Conservation (phyloP, 1,140 invertebrate species). For the Acromyrmex heyeri region DNA sequence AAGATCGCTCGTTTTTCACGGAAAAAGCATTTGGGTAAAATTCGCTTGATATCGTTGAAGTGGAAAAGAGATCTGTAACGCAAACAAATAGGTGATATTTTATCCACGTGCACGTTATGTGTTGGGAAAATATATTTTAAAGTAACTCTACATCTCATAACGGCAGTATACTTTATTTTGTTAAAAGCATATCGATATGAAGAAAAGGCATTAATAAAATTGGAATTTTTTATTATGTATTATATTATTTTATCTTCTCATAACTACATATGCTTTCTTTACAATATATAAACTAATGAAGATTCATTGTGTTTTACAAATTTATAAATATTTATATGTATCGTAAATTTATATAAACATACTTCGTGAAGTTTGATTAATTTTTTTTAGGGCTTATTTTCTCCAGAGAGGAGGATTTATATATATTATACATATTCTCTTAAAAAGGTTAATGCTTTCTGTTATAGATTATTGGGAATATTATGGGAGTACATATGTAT, state of each 20-base stretch:
- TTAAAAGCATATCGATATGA: neutral
- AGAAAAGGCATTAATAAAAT: neutral
- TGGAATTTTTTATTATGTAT: neutral
- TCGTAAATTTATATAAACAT: too few relatives aligned
- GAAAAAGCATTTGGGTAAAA: constrained; percentile 42
- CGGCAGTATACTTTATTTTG: neutral
- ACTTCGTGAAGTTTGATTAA: neutral
- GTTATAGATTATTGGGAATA: constrained; percentile 19
- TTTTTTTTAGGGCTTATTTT: constrained; percentile 2
- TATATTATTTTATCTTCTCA: neutral
- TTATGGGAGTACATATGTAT: constrained; percentile 29
- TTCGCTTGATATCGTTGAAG: constrained; percentile 15
- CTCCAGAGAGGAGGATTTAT: neutral
- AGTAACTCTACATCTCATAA: neutral
- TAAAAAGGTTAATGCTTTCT: constrained; percentile 30
- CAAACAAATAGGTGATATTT: constrained; percentile 38
- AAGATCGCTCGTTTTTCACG: constrained; percentile 55
- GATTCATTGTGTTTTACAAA: neutral
- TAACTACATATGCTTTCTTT: neutral
- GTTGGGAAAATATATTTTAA: constrained; percentile 32
- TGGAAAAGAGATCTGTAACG: constrained; percentile 9
- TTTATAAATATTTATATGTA: neutral
- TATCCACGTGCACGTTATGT: constrained; percentile 17
- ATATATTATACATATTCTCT: neutral
- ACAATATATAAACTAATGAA: constrained; percentile 13